A percentile compares a stretch with the other conserved stretches of the same genome.
Conservation (phyloP, 2,888 invertebrate genomes). For the Napeogenes inachia region DNA sequence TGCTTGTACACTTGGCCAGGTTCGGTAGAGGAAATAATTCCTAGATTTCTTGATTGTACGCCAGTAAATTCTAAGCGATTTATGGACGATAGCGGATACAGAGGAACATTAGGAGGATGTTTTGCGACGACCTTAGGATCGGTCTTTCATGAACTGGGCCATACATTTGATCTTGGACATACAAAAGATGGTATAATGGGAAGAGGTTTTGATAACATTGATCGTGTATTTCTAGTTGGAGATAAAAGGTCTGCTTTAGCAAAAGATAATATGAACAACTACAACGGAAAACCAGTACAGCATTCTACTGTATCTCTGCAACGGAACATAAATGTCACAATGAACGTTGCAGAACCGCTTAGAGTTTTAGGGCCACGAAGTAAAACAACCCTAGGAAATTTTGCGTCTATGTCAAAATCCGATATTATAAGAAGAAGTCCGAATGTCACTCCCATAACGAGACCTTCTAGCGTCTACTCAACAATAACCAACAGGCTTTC, state of each 20-base stretch:
- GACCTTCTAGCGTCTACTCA: conserved; percentile 71
- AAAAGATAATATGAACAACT: conserved; percentile 78
- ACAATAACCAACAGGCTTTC: conserved; percentile 66
- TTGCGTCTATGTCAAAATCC: conserved; percentile 68
- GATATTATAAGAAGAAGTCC: conserved; percentile 69
- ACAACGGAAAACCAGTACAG: conserved; percentile 77
- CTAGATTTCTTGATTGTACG: conserved; percentile 69
- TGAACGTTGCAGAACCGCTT: conserved; percentile 77
- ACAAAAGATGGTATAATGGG: conserved; percentile 95
- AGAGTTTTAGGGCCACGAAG: conserved; percentile 72
- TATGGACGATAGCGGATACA: conserved; percentile 95
- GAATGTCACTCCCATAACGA: conserved; percentile 72
- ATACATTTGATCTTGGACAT: conserved; percentile 96
- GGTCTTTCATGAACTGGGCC: conserved; percentile 94
- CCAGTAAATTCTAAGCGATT: conserved; percentile 83
- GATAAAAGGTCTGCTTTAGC: conserved; percentile 65
- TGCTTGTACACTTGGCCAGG: conserved; percentile 95
- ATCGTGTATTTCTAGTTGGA: conserved; percentile 84
- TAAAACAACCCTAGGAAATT: conserved; percentile 72
- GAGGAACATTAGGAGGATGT: conserved; percentile 91
- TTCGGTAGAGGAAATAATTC: conserved; percentile 80
- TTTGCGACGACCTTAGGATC: conserved; percentile 94
- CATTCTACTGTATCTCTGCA: conserved; percentile 79
- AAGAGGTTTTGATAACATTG: conserved; percentile 89
- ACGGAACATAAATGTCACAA: conserved; percentile 79